Base-by-base conservation (phyloP, 2,888 invertebrate genomes). In the Rutpela maculata region DNA sequence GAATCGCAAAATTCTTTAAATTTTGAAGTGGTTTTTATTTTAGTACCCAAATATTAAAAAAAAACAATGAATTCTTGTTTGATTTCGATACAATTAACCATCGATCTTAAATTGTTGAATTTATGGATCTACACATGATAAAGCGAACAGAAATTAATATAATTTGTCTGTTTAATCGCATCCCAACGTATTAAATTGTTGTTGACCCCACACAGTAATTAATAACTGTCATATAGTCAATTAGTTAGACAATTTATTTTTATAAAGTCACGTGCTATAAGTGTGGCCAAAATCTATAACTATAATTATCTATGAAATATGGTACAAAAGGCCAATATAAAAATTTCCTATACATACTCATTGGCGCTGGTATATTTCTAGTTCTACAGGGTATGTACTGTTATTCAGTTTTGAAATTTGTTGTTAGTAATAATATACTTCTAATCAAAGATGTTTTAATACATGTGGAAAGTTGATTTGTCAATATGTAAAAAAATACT, bases 201-300 rank as follows among this genome's bases (percentile, higher is more conserved):
- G 59, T 77, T 77, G 77, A 77, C 77, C 77, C 74, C 74, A 56
- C 19, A 18, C 35, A 31, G 38, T 35, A 57, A 69, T 69, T 69
- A 57, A 68, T 26, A 68, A 69, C 38, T 57, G 57, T 59, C 57
- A 69, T 17, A 59, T 59, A 31, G 31, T n/a, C 31, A 63, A 31
- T 35, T 67, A 26, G 12, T 68, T 55, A 68, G 67, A 70, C 70
- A 50, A 78, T 75, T 75, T 75, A 78, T 78, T 74, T 74, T 75
- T 78, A 78, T 72, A 70, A 50, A 18, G 38, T 71, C 77, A 78
- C 75, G 77, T 75, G 74, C 70, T 74, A 19, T 43, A 62, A 55
- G 77, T 69, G 66, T 78, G 77, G 71, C 59, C 43, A 55, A 74
- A 71, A 74, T 74, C 67, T 72, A 55, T 68, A 65, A 70, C 65